Evolutionary conservation across 1,140 invertebrate genomes (phyloP).

Genomic region (Lepidurus packardi): DNA sequence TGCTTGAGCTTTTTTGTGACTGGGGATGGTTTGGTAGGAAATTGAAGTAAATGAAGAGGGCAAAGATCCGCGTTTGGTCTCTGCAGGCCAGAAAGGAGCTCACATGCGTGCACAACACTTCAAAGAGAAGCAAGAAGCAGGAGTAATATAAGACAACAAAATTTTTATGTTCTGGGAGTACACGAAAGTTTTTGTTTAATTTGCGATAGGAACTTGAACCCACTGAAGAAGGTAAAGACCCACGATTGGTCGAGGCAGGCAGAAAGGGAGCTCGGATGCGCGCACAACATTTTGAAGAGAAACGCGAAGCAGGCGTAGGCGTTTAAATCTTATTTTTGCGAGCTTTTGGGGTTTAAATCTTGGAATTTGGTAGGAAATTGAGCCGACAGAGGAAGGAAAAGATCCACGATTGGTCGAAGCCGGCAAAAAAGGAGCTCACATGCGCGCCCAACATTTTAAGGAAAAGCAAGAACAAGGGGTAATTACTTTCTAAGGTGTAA

Average conservation of each 20-base stretch:
- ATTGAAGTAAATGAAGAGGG: conserved; percentile 26
- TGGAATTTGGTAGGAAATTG: conserved; percentile 14
- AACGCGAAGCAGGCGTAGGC: conserved; percentile 14
- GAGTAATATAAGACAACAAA: neutral
- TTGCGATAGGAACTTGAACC: conserved; percentile 22
- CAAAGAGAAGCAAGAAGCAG: conserved; percentile 26
- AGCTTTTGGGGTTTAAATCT: neutral
- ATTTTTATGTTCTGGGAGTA: neutral
- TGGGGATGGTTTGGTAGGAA: neutral
- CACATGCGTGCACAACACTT: conserved; percentile 29
- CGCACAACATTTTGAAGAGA: conserved; percentile 25
- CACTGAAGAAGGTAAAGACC: conserved; percentile 24
- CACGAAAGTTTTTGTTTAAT: neutral
- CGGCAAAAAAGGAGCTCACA: conserved; percentile 27
- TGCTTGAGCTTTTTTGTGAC: neutral
- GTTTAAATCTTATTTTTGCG: neutral
- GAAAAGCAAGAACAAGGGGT: conserved; percentile 23
- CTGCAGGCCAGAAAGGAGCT: conserved; percentile 29
- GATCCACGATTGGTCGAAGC: conserved; percentile 29
- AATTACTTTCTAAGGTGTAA: no score
- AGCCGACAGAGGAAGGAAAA: conserved; percentile 26
- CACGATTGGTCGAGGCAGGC: conserved; percentile 11
- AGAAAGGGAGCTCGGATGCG: conserved; percentile 8
- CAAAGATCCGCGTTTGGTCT: conserved; percentile 27
- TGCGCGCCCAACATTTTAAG: conserved; percentile 22